Evolutionary conservation across 92 coral and sea anemone species (phyloP).

Genomic region (Nematostella vectensis): DNA sequence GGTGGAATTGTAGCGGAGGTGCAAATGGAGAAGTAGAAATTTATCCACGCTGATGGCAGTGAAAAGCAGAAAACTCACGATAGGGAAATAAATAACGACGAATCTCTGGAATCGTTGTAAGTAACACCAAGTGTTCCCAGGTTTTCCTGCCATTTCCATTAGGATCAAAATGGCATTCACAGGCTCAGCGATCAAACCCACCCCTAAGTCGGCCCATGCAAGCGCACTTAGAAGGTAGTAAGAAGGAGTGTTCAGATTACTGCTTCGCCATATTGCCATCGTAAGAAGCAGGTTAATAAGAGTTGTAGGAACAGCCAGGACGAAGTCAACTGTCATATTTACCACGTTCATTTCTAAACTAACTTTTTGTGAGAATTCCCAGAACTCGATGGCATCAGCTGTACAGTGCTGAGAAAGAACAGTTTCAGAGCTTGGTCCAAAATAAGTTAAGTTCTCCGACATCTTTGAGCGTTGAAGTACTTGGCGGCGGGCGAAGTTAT

Average conservation of each 20-base stretch:
- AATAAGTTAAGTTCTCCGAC: too few relatives aligned
- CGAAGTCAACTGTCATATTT: neutral
- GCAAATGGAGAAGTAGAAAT: constrained; percentile 7
- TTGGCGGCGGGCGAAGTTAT: too few relatives aligned
- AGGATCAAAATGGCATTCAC: neutral
- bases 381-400: too few relatives aligned
- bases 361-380: neutral
- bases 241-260: neutral
- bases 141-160: neutral
- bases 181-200: neutral
- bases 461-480: too few relatives aligned
- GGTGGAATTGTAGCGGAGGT: neutral
- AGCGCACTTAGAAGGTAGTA: neutral
- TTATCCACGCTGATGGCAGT: constrained; percentile 24
- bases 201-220: neutral
- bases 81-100: constrained; percentile 6
- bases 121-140: neutral
- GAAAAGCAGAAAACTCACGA: constrained; percentile 4
- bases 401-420: too few relatives aligned
- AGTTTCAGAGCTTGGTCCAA: too few relatives aligned
- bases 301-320: neutral
- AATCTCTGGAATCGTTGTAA: neutral
- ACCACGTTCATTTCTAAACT: neutral
- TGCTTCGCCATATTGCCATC: neutral
- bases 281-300: neutral